A percentile compares a stretch with the other conserved stretches of the same genome.
phyloP scores from a whole-genome alignment of 2,797 vertebrate genomes.

The Lacerta bilineata region DNA sequence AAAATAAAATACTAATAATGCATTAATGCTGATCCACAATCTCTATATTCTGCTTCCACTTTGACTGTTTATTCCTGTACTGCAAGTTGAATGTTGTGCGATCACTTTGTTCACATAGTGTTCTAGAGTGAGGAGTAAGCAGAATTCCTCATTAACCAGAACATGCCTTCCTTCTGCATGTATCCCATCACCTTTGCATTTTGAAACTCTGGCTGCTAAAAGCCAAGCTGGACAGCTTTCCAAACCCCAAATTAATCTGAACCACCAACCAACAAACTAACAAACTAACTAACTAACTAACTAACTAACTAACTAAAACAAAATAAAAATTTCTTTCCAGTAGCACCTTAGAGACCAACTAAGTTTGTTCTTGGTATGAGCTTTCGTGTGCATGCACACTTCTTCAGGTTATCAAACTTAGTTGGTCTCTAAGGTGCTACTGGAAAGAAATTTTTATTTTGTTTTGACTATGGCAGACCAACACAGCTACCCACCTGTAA shows the following conservation, averaged over 20 bases:
- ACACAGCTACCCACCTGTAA: no score
- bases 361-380: no score
- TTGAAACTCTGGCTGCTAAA: not conserved
- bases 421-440: no score
- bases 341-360: no score
- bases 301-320: no score
- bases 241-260: not conserved
- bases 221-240: no score
- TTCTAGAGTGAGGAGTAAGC: no score
- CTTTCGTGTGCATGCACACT: no score
- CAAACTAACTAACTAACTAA: not conserved
- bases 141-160: not conserved
- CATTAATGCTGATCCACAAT: not conserved
- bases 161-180: not conserved
- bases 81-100: not conserved
- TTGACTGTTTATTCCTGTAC: not conserved
- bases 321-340: no score
- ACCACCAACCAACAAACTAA: not conserved
- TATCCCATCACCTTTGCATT: not conserved
- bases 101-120: not conserved
- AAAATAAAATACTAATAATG: constrained; percentile 14
- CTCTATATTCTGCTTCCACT: not conserved
- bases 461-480: no score
- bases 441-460: no score
- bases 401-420: no score